Conservation (phyloP, 2,797 vertebrate species). For the Percopsis omiscomaycus region DNA sequence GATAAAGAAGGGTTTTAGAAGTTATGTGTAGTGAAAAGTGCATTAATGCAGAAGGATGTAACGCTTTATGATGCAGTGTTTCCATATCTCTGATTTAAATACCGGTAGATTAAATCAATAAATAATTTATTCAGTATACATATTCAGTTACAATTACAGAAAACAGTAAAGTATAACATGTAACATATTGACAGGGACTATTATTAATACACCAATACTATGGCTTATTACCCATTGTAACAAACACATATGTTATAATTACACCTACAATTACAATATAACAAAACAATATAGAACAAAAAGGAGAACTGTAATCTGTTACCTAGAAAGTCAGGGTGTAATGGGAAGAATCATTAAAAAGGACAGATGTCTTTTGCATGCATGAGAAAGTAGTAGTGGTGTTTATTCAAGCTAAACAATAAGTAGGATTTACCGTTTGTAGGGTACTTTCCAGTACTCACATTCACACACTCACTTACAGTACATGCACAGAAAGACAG, state of each 20-base stretch:
- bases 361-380: neutral
- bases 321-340: neutral
- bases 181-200: no score
- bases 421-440: neutral
- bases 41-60: conserved; percentile 6
- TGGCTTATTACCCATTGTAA: no score
- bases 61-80: neutral
- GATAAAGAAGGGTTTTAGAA: neutral
- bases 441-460: neutral
- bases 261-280: no score
- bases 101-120: neutral
- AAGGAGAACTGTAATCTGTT: neutral
- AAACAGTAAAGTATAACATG: neutral
- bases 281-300: no score
- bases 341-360: neutral
- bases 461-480: conserved; percentile 4
- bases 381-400: conserved; percentile 6
- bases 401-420: conserved; percentile 5
- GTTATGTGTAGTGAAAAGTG: conserved; percentile 8
- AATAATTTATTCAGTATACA: neutral
- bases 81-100: neutral
- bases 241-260: no score
- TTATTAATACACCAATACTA: no score
- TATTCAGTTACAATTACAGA: neutral
- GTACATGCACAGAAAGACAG: neutral